Conservation (phyloP, 2,797 vertebrate genomes). For the Myotis myotis region DNA sequence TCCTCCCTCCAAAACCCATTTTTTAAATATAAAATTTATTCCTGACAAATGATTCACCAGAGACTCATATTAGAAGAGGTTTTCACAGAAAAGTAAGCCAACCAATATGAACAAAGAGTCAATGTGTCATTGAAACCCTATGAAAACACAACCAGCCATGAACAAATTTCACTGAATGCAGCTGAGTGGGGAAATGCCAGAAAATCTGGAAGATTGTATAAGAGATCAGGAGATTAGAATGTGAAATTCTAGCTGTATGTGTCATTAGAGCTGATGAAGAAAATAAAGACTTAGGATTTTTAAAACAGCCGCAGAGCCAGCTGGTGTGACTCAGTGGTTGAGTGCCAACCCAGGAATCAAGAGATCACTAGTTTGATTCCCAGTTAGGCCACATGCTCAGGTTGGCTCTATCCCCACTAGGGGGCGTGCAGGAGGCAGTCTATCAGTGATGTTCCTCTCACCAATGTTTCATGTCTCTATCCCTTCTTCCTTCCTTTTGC, state of each 20-base stretch:
- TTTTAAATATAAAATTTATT: neutral
- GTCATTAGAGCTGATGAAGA: neutral
- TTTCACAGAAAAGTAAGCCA: neutral
- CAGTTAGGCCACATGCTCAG: too few species aligned
- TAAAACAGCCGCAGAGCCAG: neutral
- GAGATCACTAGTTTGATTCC: too few species aligned
- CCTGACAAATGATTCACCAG: neutral
- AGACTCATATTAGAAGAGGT: neutral
- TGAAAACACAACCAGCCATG: neutral
- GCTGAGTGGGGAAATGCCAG: neutral
- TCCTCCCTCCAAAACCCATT: rapidly evolving
- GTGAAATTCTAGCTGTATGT: neutral
- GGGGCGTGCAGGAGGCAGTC: too few species aligned
- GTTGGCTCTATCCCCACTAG: too few species aligned
- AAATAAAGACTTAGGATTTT: neutral
- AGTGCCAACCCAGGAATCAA: too few species aligned
- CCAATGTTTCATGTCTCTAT: too few species aligned
- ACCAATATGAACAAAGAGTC: neutral
- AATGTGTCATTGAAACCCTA: neutral
- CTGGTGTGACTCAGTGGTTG: too few species aligned
- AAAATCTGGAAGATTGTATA: neutral
- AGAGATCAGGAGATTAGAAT: neutral
- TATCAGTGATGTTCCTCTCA: too few species aligned
- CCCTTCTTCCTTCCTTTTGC: too few species aligned
- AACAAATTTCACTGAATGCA: neutral